These are phyloP conservation scores for Lithobius niger DNA, from an alignment of 1,140 invertebrate species.

Conservation along the genomic window DNA sequence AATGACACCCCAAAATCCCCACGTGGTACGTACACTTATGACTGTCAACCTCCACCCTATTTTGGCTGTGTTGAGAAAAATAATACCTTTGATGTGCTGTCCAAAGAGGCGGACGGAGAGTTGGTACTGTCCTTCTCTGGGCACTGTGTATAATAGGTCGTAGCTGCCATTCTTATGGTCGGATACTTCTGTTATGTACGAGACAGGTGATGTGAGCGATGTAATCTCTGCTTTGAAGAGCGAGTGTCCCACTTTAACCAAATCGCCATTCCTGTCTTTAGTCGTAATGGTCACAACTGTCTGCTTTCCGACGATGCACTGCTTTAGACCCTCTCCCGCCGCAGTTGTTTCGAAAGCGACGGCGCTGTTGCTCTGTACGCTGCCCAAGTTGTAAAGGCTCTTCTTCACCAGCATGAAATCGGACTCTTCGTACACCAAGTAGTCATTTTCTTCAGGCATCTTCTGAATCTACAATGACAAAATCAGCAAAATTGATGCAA, in stretches of 20 bases:
- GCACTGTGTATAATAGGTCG: slow-evolving; percentile 33
- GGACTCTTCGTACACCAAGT: slow-evolving; percentile 28
- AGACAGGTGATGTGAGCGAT: slow-evolving; percentile 11
- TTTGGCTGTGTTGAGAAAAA: no score
- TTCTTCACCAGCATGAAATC: slow-evolving; percentile 28
- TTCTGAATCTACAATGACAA: slow-evolving; percentile 7
- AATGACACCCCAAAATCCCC: no score
- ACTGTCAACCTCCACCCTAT: slow-evolving; percentile 23
- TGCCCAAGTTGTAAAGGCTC: slow-evolving; percentile 28
- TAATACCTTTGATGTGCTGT: slow-evolving; percentile 34
- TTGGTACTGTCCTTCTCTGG: slow-evolving; percentile 30
- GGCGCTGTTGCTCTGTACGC: slow-evolving; percentile 32
- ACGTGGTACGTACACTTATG: slow-evolving; percentile 2
- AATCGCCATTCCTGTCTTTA: slow-evolving; percentile 31
- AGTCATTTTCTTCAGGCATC: slow-evolving; percentile 34
- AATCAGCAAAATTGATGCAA: not conserved
- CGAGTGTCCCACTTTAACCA: slow-evolving; percentile 24
- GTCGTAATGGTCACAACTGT: slow-evolving; percentile 31
- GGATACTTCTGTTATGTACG: slow-evolving; percentile 27
- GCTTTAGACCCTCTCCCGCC: slow-evolving; percentile 34
- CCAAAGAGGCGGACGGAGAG: slow-evolving; percentile 35
- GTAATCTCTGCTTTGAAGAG: not conserved
- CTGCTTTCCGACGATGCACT: slow-evolving; percentile 27
- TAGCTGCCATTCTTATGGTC: slow-evolving; percentile 38
- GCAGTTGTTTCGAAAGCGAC: slow-evolving; percentile 34